Evolutionary conservation across 2,888 invertebrate genomes (phyloP), one percentile per base, ranked within the genome.

Genomic region (Dolichopus griseipennis): DNA sequence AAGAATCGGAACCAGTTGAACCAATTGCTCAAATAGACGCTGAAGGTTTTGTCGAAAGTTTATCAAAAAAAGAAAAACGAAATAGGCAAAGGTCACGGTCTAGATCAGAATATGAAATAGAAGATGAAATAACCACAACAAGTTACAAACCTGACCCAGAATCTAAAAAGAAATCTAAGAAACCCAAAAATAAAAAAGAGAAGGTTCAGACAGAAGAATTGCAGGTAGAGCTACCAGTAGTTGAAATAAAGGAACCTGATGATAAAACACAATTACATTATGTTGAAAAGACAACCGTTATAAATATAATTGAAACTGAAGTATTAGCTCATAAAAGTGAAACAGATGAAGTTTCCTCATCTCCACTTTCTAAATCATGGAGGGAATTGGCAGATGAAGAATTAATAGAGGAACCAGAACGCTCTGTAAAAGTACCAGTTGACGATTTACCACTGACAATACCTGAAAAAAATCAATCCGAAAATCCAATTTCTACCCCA

Each of bases 31-130:
- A 61, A 34, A 20, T 65, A 15, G 73, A 73, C 62, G 68, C 69
- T 34, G 84, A 84, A 75, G 84, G 84, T 8, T 84, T 84, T 73
- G 83, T 84, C 70, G 81, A 82, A 73, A 77, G 76, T 68, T 74
- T 83, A 0, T 78, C 77, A 52, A 76, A 76, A 70, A 77, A 76
- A 68, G 79, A 81, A 70, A 73, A 79, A 21, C 37, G 43, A 6
- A 18, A 21, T 62, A 64, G 65, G 83, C 52, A 63, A 18, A 84
- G 66, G 21, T 68, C 66, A 41, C 79, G 84, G 68, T 85, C 85
- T 6, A 77, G 80, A 70, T 84, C 84, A 41, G n/a, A 62, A 37
- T 52, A 61, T 66, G 61, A n/a, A 64, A 43, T 43, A 12, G 33
- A 33, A 64, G 1, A 64, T 77, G 78, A 68, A 69, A 71, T 37